Evolutionary conservation across 2,888 invertebrate species (phyloP), one percentile per base, ranked within the genome.

Genomic region (Mechanitis mazaeus): DNA sequence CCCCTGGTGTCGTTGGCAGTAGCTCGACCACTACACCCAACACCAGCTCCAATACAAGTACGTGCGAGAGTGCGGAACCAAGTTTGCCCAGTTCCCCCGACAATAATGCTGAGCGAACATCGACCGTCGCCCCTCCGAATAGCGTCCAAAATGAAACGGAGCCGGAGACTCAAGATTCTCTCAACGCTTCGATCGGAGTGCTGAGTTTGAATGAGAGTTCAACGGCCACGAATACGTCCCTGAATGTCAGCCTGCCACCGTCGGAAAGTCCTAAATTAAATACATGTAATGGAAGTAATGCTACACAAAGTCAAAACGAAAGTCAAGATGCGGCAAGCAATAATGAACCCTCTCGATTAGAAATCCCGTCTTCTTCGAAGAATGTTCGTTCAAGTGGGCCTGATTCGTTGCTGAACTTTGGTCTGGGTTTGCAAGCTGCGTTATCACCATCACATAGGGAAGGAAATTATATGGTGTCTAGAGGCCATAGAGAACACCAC

Each of bases 21-120:
- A 93, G 93, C 67, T 93, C 94, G 0, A 92, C 92, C 0, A 93
- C 93, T 0, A 93, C 94, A 0, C 93, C 94, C 0, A 93, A 94
- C 31, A 93, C 93, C 0, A 94, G 94, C 59, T 93, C 94, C 0
- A 92, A 93, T 65, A 93, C 93, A 0, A 94, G 94, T 72, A 94
- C 94, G 33, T 94, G 94, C 31, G 89, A 87, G 53, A 94, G 94
- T 74, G 93, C 93, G 5, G 93, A 94, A 42, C 94, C 95, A 0
- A 94, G 94, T 68, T 92, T 95, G 60, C 95, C 95, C 0, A 92
- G 93, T 55, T 93, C 93, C 0, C 93, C 93, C 0, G 93, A 89
- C 28, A 83, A 82, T 47, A 81, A 82, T 38, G 77, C 80, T n/a
- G 81, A 83, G 3, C 70, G 79, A 67, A 83, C 80, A 57, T 68